These are phyloP conservation scores for Sula dactylatra DNA, from an alignment of 2,113 vertebrate species.

Conservation along the genomic window DNA sequence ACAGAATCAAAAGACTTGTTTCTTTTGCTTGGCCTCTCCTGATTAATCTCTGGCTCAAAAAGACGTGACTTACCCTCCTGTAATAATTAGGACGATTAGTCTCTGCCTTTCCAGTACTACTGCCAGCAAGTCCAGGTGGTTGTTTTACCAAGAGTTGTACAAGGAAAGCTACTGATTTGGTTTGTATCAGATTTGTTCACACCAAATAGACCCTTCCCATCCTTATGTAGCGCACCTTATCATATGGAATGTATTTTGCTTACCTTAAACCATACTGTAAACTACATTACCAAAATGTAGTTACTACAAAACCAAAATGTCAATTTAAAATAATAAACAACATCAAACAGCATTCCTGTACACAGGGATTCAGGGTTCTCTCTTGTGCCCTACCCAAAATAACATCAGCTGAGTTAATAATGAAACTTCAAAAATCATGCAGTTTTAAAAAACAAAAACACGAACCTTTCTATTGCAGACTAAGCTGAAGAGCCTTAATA, in stretches of 20 bases:
- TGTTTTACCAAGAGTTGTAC: neutral
- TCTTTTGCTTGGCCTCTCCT: neutral
- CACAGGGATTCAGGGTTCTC: neutral
- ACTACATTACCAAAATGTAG: too few species aligned
- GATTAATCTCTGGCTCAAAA: neutral
- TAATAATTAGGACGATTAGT: neutral
- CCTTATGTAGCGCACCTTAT: neutral
- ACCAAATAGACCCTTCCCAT: neutral
- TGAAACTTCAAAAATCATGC: neutral
- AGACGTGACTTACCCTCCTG: neutral
- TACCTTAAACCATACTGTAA: neutral
- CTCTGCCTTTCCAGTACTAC: neutral
- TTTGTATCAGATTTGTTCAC: neutral
- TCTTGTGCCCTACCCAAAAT: neutral
- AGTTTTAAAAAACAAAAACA: neutral
- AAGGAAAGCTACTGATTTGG: neutral
- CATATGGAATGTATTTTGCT: neutral
- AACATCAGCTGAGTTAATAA: neutral
- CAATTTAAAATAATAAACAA: neutral
- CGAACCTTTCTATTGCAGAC: neutral
- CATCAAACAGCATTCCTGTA: neutral
- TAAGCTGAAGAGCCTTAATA: neutral
- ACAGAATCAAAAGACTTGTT: neutral
- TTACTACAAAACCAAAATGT: neutral
- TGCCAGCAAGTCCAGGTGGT: neutral